Evolutionary conservation across 2,113 vertebrate genomes (phyloP).

Genomic region (Tychaedon coryphoeus): DNA sequence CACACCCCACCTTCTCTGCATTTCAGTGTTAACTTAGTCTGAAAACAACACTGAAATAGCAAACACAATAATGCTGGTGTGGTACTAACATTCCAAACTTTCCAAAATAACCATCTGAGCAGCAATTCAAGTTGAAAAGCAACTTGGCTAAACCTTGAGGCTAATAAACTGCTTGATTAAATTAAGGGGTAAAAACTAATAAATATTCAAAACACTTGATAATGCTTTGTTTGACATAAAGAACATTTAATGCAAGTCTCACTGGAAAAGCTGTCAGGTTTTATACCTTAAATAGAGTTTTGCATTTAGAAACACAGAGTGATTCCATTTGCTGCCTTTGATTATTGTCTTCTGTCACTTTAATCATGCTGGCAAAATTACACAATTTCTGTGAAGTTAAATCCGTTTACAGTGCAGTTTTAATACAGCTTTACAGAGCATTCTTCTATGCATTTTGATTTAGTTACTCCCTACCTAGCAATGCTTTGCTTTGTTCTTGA

Average conservation of each 20-base stretch:
- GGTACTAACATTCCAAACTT: conserved; percentile 60
- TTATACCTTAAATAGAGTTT: conserved; percentile 67
- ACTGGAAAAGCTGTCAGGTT: conserved; percentile 61
- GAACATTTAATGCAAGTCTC: conserved; percentile 64
- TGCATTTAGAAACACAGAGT: conserved; percentile 60
- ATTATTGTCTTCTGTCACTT: conserved; percentile 67
- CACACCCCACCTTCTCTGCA: not conserved
- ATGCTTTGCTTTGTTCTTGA: conserved; percentile 58
- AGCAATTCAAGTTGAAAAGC: conserved; percentile 66
- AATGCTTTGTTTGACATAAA: conserved; percentile 70
- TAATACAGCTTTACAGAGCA: conserved; percentile 40
- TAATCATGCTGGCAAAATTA: conserved; percentile 66
- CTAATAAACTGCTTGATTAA: conserved; percentile 69
- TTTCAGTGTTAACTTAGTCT: conserved; percentile 33
- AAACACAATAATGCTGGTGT: not conserved
- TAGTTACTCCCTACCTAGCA: conserved; percentile 63
- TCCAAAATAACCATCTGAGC: conserved; percentile 68
- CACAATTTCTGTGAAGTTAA: conserved; percentile 65
- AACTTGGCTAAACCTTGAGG: conserved; percentile 63
- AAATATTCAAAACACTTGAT: conserved; percentile 72
- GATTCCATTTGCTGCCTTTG: conserved; percentile 61
- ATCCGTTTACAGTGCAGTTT: conserved; percentile 62
- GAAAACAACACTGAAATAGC: conserved; percentile 48
- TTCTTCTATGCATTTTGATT: conserved; percentile 58
- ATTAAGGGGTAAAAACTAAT: conserved; percentile 71